Evolutionary conservation across 2,888 invertebrate species (phyloP), one percentile per base, ranked within the genome.

Genomic region (Marronus borbonicus): DNA sequence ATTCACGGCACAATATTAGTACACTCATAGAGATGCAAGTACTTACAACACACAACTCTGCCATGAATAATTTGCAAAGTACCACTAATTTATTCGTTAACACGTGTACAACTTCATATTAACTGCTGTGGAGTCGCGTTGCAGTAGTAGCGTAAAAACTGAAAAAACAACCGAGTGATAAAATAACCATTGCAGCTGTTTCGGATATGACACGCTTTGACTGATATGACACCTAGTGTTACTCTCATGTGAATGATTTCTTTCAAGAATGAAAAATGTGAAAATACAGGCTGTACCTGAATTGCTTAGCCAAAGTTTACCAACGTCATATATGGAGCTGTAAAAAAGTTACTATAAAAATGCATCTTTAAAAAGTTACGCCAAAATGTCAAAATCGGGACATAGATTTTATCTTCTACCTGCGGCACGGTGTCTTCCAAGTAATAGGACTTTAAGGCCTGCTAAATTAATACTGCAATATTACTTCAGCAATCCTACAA

Each of bases 61-160:
- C 31, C 62, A 62, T 31, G 62, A 28, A 31, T 62, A 28, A 62
- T 62, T 62, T 62, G 31, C 62, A 62, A 24, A 62, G 12, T 62
- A 28, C 10, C 31, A 62, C 14, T 28, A 31, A 62, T 62, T 31
- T 31, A 62, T 62, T 31, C 12, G 28, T 28, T 44, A 44, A 44
- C 44, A 44, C 44, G 44, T 44, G 44, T 44, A 44, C 10, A 12
- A 44, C 44, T 55, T 14, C 62, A 62, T 12, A 62, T 28, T 62
- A 62, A 31, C 62, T 24, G 31, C 31, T 5, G 62, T n/a, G 7
- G 14, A 31, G 14, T 62, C 24, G 12, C 10, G 31, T 62, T 14
- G 62, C 62, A 44, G 44, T 31, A 62, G 62, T 24, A 14, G 31
- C 31, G 31, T 31, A n/a, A 28, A 62, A 62, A 28, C 14, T 14